A percentile compares a stretch with the other conserved stretches of the same genome.
These are phyloP conservation scores for Synergus gifuensis DNA, from an alignment of 2,888 invertebrate species.

Conservation along the genomic window DNA sequence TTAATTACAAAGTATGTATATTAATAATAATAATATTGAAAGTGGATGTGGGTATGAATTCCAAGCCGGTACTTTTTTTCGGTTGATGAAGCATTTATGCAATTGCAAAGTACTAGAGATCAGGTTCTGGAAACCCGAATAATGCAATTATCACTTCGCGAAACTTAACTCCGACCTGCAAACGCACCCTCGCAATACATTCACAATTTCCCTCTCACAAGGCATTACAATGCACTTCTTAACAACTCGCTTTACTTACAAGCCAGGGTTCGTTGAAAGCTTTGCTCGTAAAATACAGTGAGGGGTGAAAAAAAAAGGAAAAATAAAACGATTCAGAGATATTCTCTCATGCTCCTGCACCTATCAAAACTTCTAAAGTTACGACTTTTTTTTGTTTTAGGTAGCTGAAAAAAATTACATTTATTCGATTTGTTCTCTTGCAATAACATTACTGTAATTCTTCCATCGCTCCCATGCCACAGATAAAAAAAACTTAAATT, in stretches of 20 bases:
- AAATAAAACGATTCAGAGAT: neutral
- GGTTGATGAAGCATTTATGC: neutral
- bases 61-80: neutral
- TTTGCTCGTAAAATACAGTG: neutral
- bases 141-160: neutral
- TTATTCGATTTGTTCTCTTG: too few relatives aligned
- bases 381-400: too few relatives aligned
- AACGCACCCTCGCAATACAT: neutral
- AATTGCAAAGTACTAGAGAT: neutral
- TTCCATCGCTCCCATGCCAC: too few relatives aligned
- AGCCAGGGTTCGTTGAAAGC: neutral
- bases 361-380: neutral
- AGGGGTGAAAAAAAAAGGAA: neutral
- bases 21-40: neutral
- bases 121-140: neutral
- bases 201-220: neutral
- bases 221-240: conserved; percentile 13
- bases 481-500: too few relatives aligned
- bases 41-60: neutral
- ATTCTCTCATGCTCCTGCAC: neutral
- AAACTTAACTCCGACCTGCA: neutral
- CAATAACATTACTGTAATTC: too few relatives aligned
- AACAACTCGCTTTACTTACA: conserved; percentile 27
- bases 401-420: too few relatives aligned
- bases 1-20: neutral